Conservation (phyloP, 2,113 vertebrate species). For the Aptenodytes forsteri region DNA sequence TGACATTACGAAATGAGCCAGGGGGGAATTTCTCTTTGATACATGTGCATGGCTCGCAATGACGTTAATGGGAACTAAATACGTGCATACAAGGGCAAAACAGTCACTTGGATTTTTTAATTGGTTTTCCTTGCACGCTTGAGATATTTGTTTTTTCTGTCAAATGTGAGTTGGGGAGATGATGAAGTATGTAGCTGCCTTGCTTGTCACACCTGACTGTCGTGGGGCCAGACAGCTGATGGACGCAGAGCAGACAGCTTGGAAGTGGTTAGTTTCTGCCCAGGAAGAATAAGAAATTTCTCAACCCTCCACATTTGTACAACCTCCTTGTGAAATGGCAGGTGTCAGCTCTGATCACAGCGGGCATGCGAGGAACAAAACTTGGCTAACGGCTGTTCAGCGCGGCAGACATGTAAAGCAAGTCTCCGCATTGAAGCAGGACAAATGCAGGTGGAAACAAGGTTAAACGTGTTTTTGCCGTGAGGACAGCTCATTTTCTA, state of each 20-base stretch:
- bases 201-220: neutral
- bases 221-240: neutral
- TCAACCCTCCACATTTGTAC: neutral
- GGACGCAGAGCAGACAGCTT: neutral
- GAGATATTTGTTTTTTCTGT: neutral
- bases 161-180: neutral
- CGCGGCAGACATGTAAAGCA: accelerated
- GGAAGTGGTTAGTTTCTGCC: neutral
- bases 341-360: neutral
- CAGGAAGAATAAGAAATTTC: neutral
- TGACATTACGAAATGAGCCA: accelerated
- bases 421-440: accelerated
- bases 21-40: neutral
- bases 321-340: neutral
- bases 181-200: neutral
- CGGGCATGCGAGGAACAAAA: neutral
- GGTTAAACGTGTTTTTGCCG: neutral
- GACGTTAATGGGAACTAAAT: neutral
- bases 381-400: neutral
- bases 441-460: neutral
- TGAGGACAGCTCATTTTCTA: neutral
- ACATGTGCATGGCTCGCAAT: neutral
- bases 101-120: neutral
- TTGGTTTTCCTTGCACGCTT: neutral
- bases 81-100: neutral